A percentile compares a stretch with the other conserved stretches of the same genome.
phyloP scores from a whole-genome alignment of 2,888 invertebrate genomes.

The Plebejus anna region DNA sequence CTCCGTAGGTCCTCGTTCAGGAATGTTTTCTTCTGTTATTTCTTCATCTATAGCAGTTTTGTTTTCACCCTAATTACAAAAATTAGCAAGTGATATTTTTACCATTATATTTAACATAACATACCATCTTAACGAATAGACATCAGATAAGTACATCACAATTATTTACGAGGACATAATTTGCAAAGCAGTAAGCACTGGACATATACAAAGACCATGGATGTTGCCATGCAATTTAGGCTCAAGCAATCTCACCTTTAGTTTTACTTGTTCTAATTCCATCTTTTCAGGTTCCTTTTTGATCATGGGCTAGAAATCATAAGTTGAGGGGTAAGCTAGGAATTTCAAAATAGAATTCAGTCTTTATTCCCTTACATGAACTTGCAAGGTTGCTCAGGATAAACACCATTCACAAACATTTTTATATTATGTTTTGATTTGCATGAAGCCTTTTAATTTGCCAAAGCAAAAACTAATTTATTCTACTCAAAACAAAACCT shows the following conservation, averaged over 20 bases:
- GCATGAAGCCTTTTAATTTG: constrained; percentile 31
- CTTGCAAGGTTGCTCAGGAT: constrained; percentile 6
- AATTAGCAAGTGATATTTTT: constrained; percentile 1
- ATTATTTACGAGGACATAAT: constrained; percentile 26
- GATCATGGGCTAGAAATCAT: constrained; percentile 62
- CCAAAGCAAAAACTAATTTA: constrained; percentile 32
- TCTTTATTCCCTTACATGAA: background rate
- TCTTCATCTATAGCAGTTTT: constrained; percentile 53
- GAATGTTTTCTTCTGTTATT: constrained; percentile 28
- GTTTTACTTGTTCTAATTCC: constrained; percentile 62
- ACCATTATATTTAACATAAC: constrained; percentile 23
- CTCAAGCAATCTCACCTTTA: constrained; percentile 63
- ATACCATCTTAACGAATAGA: constrained; percentile 22
- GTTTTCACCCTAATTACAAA: constrained; percentile 68
- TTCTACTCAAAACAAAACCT: constrained; percentile 31
- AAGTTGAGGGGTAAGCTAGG: constrained; percentile 61
- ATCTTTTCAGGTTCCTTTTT: constrained; percentile 55
- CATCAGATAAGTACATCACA: background rate
- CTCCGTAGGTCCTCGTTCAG: background rate
- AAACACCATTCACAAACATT: constrained; percentile 24
- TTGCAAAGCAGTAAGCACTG: constrained; percentile 15
- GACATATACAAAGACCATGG: background rate
- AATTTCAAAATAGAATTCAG: constrained; percentile 35
- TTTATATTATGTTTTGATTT: constrained; percentile 11
- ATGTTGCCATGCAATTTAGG: constrained; percentile 19